Base-by-base conservation (phyloP, 2,113 vertebrate species). In the Crotalus tigris region DNA sequence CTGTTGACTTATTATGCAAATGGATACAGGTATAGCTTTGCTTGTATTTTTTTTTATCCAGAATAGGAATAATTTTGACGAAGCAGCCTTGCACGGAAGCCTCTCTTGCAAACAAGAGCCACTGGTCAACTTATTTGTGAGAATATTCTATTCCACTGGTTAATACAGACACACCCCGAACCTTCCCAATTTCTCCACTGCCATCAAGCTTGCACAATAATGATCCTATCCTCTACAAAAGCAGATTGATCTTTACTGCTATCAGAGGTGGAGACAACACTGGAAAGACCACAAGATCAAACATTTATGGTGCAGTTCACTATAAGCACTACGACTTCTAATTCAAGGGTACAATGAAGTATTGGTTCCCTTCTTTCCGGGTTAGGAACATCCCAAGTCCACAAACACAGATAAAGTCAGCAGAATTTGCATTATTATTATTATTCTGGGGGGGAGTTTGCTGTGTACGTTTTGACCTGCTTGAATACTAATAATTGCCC, bases 281-380 rank as follows among this genome's bases (percentile, higher is more conserved):
- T 11, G 29, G 59, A 94, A 92, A 89, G 85, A 94, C 11, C 21
- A 55, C 88, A 61, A 49, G 93, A 93, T 59, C 95, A 94, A 55
- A 95, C 85, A 17, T 87, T 94, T 94, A 97, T 94, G 58, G 94
- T 93, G 92, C 53, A 91, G 85, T 93, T 95, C 94, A 94, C 95
- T 90, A 95, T 29, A 29, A 0, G 0, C 93, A 17, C 81, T 39
- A 95, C 94, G 95, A 96, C 85, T n/a, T 93, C 96, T 96, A 96
- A 81, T 9, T 39, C 75, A 81, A 92, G 49, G 95, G 94, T 94
- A 94, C 96, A 81, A 97, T 91, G 93, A 96, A 97, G 95, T 95
- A 96, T 1, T 90, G 24, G 23, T 39, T 24, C 54, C 12, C 33
- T 58, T 90, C 90, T 53, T 90, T 29, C 26, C 26, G 10, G 3